Base-by-base conservation (phyloP, 2,888 invertebrate species). In the Drymonia ruficornis region DNA sequence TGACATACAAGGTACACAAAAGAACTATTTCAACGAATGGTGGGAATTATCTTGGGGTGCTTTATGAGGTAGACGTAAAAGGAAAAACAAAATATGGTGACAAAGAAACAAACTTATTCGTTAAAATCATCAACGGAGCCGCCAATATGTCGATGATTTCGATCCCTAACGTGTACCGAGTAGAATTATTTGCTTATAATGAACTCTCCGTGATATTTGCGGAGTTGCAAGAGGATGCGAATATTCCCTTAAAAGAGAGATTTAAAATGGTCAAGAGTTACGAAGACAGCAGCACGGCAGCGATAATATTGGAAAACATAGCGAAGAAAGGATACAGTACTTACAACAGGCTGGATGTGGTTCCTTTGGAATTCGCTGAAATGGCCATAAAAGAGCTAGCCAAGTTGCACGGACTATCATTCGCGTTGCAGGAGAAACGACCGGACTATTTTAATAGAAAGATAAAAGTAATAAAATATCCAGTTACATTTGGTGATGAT, bases 371-470 rank as follows among this genome's bases (percentile, higher is more conserved):
- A 50, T 81, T 80, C 56, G 78, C 79, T 2, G 71, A 79, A 55
- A 49, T 76, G 15, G 70, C 79, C 2, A 53, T 84, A 1, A 67
- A 66, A 53, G 67, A 81, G 55, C 63, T 85, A 18, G 84, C 85
- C 0, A 83, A 76, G 57, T 78, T 84, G 47, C 86, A 86, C 52
- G 78, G 70, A 0, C 55, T 85, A 2, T 79, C 83, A 0, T 79
- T 79, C 53, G 72, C 72, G 2, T 45, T 83, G n/a, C 65, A 84
- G 70, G 52, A 62, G 4, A 72, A 65, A 51, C 62, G 57, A 34
- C 76, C 78, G 0, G 71, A 75, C 29, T 87, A 77, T 63, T 86
- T 72, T 53, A 64, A 82, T 12, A 65, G 53, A 2, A 70, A 68
- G 49, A 66, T 79, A 23, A 67, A 65, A 63, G 43, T 50, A 1